Conservation (phyloP, 2,797 vertebrate genomes). For the Ptychadena robeensis region DNA sequence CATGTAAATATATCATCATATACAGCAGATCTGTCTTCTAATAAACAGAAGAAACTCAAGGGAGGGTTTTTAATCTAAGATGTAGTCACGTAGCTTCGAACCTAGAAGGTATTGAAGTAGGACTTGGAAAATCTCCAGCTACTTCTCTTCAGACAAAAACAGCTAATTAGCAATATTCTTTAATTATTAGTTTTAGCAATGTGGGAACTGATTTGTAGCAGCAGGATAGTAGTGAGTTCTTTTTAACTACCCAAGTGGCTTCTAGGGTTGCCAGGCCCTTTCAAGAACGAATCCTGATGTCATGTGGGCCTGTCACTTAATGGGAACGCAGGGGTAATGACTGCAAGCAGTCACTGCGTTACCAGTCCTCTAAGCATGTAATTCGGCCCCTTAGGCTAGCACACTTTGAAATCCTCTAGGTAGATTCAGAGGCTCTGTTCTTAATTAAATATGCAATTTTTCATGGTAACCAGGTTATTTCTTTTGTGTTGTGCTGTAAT, state of each 20-base stretch:
- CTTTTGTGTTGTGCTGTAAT: slow-evolving; percentile 87
- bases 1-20: slow-evolving; percentile 34
- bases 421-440: slow-evolving; percentile 91
- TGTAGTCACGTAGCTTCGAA: slow-evolving; percentile 32
- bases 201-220: slow-evolving; percentile 82
- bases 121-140: slow-evolving; percentile 50
- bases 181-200: slow-evolving; percentile 86
- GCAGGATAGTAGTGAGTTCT: slow-evolving; percentile 75
- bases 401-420: slow-evolving; percentile 83
- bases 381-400: slow-evolving; percentile 86
- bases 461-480: slow-evolving; percentile 90
- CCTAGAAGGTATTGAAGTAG: slow-evolving; percentile 37
- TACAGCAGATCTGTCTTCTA: not conserved
- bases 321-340: slow-evolving; percentile 87
- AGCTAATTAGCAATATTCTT: slow-evolving; percentile 88
- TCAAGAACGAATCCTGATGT: slow-evolving; percentile 84
- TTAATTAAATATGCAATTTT: slow-evolving; percentile 98
- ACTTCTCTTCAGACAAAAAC: slow-evolving; percentile 59
- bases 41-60: slow-evolving; percentile 23
- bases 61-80: slow-evolving; percentile 40
- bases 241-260: slow-evolving; percentile 75
- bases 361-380: slow-evolving; percentile 88
- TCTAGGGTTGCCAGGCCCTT: slow-evolving; percentile 75
- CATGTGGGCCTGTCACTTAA: slow-evolving; percentile 87
- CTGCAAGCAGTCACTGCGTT: slow-evolving; percentile 82